phyloP scores from a whole-genome alignment of 2,888 invertebrate species.

The Acrobasis suavella region DNA sequence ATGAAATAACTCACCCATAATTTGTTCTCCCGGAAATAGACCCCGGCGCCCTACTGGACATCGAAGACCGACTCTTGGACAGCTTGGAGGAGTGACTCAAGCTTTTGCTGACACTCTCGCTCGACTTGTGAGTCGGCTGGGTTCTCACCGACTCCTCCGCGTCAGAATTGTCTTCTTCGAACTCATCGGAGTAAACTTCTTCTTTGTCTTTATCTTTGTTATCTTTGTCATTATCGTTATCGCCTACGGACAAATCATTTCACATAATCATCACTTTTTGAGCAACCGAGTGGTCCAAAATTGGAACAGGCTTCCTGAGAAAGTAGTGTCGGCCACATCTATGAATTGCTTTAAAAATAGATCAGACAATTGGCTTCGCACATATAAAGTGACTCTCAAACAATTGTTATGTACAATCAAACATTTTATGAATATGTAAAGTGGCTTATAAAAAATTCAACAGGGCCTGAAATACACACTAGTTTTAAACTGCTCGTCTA shows the following conservation, averaged over 20 bases:
- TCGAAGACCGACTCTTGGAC: constrained; percentile 62
- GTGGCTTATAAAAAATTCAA: no score
- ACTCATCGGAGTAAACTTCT: constrained; percentile 73
- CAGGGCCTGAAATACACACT: no score
- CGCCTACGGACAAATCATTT: background rate
- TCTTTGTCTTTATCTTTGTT: constrained; percentile 51
- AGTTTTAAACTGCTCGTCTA: no score
- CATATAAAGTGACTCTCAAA: no score
- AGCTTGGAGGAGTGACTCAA: constrained; percentile 47
- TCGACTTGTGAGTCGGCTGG: constrained; percentile 39
- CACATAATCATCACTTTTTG: no score
- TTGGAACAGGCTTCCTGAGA: no score
- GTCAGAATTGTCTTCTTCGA: constrained; percentile 72
- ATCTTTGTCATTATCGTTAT: constrained; percentile 47
- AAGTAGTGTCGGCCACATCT: no score
- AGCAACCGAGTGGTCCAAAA: no score
- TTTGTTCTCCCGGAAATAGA: constrained; percentile 65
- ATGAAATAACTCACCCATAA: constrained; percentile 55
- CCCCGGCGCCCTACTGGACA: constrained; percentile 49
- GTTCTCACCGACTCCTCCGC: constrained; percentile 51
- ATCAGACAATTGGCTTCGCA: no score
- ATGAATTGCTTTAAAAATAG: no score
- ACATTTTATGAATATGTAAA: no score
- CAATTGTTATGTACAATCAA: no score
- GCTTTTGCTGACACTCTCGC: constrained; percentile 20